Percentiles rank a stretch among this genome's conserved stretches.
Conservation (phyloP, 1,140 invertebrate genomes). For the Himalopsyche phryganea region DNA sequence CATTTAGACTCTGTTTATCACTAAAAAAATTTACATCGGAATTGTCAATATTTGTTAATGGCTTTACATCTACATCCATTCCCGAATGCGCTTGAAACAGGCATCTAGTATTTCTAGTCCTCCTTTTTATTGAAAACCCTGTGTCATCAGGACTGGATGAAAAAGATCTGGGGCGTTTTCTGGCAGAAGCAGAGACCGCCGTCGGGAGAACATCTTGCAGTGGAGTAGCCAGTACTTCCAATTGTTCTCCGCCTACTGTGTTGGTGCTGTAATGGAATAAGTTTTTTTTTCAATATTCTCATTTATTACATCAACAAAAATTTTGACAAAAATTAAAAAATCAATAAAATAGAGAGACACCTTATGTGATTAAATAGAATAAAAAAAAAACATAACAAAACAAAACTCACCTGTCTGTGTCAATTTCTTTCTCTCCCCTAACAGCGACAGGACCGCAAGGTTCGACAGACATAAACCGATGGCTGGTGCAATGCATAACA, state of each 20-base stretch:
- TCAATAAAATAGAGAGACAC: too few relatives aligned
- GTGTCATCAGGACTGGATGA: constrained; percentile 25
- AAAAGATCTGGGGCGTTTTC: constrained; percentile 14
- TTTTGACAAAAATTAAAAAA: too few relatives aligned
- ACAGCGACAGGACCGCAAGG: constrained; percentile 41
- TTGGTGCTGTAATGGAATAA: too few relatives aligned
- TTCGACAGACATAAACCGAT: constrained; percentile 45
- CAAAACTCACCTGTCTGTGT: constrained; percentile 35
- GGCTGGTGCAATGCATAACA: constrained; percentile 47
- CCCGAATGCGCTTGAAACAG: constrained; percentile 27
- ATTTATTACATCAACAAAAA: too few relatives aligned
- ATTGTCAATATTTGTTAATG: neutral
- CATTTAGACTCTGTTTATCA: constrained; percentile 7
- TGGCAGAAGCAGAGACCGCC: constrained; percentile 5
- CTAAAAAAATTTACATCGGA: neutral
- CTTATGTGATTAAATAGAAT: too few relatives aligned
- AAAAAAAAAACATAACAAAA: too few relatives aligned
- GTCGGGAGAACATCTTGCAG: constrained; percentile 18
- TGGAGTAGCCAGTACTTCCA: constrained; percentile 24
- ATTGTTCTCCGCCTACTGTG: neutral
- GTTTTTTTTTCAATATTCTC: too few relatives aligned
- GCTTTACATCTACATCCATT: constrained; percentile 31
- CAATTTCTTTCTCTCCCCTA: constrained; percentile 36
- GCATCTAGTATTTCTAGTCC: constrained; percentile 6
- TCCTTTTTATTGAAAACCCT: constrained; percentile 34